These are phyloP conservation scores for Saccostrea cuccullata DNA, from an alignment of 1,140 invertebrate species.

Conservation along the genomic window DNA sequence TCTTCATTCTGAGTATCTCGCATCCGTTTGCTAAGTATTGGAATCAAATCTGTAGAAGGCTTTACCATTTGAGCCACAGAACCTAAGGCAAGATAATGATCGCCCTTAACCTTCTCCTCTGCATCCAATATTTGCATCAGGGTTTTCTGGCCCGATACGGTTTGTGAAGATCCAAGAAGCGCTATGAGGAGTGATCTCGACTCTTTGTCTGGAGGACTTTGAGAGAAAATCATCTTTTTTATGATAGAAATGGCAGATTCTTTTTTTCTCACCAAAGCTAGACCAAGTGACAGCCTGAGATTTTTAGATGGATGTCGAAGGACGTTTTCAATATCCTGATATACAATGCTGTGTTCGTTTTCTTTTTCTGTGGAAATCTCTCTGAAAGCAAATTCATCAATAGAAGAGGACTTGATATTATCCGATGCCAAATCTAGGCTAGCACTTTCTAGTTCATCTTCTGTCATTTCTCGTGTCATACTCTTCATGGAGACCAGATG, in stretches of 20 bases:
- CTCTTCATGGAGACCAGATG: background rate
- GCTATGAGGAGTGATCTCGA: conserved; percentile 6
- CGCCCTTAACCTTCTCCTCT: background rate
- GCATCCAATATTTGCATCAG: background rate
- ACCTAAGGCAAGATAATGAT: conserved; percentile 34
- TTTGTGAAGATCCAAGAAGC: conserved; percentile 9
- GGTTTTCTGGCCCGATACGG: background rate
- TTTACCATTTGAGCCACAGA: conserved; percentile 4
- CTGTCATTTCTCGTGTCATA: background rate
- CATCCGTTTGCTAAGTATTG: background rate
- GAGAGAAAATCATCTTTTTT: background rate
- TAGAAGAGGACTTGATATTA: background rate
- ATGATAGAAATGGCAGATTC: background rate
- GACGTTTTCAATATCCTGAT: background rate
- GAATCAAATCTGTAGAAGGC: background rate
- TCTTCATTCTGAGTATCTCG: background rate
- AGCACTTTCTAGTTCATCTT: background rate
- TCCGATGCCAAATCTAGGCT: background rate
- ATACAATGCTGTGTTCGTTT: background rate
- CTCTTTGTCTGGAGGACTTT: background rate
- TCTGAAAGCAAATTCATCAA: background rate
- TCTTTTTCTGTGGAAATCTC: background rate
- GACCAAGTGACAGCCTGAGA: background rate
- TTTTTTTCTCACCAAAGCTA: background rate
- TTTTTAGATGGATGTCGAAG: background rate